Evolutionary conservation across 2,888 invertebrate genomes (phyloP).

Genomic region (Bombylius discolor): DNA sequence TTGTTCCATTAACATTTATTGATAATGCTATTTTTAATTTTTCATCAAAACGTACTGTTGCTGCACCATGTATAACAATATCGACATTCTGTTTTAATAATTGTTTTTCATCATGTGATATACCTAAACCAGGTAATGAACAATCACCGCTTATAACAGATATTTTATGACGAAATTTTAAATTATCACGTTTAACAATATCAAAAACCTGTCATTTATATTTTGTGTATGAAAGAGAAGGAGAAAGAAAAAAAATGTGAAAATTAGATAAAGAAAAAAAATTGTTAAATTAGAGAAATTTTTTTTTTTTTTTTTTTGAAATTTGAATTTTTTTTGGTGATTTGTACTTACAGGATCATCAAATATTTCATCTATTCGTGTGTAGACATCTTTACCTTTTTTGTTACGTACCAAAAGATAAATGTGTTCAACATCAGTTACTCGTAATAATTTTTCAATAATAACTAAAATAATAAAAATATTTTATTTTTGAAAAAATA

Average conservation of each 20-base stretch:
- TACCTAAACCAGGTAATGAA: slow-evolving; percentile 27
- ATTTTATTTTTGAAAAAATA: no score
- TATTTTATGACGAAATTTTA: slow-evolving; percentile 31
- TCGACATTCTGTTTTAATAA: slow-evolving; percentile 32
- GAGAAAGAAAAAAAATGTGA: slow-evolving; percentile 1
- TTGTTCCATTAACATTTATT: slow-evolving; percentile 55
- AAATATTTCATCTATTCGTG: slow-evolving; percentile 53
- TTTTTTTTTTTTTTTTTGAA: no score
- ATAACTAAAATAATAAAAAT: slow-evolving; percentile 32
- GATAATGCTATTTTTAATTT: slow-evolving; percentile 50
- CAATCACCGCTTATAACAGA: slow-evolving; percentile 34
- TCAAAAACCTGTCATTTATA: slow-evolving; percentile 18
- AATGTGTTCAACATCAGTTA: slow-evolving; percentile 42
- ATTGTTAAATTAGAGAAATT: no score
- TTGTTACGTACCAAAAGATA: slow-evolving; percentile 45
- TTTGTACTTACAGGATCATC: slow-evolving; percentile 45
- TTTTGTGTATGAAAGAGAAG: slow-evolving; percentile 2
- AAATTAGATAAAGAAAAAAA: slow-evolving; percentile 4
- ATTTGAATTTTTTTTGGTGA: no score
- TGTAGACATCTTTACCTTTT: slow-evolving; percentile 48
- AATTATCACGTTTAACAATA: slow-evolving; percentile 18
- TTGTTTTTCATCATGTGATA: slow-evolving; percentile 28
- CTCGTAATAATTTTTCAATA: slow-evolving; percentile 46
- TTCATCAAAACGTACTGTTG: slow-evolving; percentile 70
- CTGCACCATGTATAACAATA: slow-evolving; percentile 75